Conservation (phyloP, 1,140 invertebrate species). For the Camponotus vicinus region DNA sequence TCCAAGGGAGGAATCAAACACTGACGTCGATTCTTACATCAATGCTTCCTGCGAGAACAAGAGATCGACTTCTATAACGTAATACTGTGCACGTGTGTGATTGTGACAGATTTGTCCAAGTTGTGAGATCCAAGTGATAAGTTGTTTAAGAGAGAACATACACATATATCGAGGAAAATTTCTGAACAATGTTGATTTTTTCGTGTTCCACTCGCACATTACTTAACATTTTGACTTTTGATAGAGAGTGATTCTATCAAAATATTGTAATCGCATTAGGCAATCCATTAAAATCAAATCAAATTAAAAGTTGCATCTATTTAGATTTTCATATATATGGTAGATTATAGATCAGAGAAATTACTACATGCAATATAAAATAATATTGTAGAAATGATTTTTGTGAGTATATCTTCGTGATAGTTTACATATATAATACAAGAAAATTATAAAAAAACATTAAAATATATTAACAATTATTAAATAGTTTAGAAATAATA, state of each 20-base stretch:
- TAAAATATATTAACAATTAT: constrained; percentile 10
- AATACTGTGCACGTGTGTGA: constrained; percentile 36
- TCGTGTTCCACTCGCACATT: constrained; percentile 18
- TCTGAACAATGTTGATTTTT: constrained; percentile 21
- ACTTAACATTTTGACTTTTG: constrained; percentile 14
- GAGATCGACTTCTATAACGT: constrained; percentile 42
- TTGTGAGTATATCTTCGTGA: background rate
- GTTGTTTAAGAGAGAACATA: background rate
- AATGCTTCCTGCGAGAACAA: constrained; percentile 20
- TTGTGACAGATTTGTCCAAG: background rate
- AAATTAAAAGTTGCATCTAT: constrained; percentile 36
- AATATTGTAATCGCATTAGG: constrained; percentile 38
- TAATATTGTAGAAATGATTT: background rate
- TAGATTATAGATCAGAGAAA: constrained; percentile 9
- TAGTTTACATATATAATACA: constrained; percentile 8
- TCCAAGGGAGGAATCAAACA: constrained; percentile 2
- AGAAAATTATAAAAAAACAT: constrained; percentile 30
- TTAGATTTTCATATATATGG: constrained; percentile 55
- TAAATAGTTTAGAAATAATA: constrained; percentile 31
- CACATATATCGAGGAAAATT: background rate
- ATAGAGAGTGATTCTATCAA: constrained; percentile 5
- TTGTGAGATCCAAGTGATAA: background rate
- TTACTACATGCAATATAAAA: background rate
- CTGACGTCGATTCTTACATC: constrained; percentile 1
- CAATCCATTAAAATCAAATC: constrained; percentile 23